Evolutionary conservation across 2,113 vertebrate genomes (phyloP).

Genomic region (Monarcha castaneiventris): DNA sequence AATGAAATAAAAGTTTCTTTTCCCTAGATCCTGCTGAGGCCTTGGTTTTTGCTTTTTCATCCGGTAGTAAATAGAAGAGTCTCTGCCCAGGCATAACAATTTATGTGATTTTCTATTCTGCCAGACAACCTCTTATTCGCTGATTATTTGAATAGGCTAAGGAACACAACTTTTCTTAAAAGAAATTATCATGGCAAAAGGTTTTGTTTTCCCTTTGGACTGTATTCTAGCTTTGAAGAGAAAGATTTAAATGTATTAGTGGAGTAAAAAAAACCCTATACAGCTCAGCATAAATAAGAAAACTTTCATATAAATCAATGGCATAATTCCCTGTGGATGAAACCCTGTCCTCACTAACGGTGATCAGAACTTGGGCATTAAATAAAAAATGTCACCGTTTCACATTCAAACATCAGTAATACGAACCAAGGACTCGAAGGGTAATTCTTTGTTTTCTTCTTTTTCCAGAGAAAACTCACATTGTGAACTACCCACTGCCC

Average conservation of each 20-base stretch:
- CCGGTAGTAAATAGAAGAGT: not conserved
- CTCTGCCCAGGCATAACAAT: not conserved
- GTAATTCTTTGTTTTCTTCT: not conserved
- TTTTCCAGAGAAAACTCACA: not conserved
- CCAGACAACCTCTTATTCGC: not conserved
- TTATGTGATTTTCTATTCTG: not conserved
- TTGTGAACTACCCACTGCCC: not conserved
- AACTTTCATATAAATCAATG: not conserved
- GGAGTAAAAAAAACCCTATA: not conserved
- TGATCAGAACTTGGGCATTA: not conserved
- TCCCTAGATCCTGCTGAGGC: not conserved
- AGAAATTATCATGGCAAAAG: not conserved
- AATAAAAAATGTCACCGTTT: not conserved
- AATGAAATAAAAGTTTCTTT: not conserved
- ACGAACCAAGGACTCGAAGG: not conserved
- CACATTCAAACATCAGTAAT: not conserved
- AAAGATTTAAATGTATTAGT: not conserved
- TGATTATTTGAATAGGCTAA: constrained; percentile 7
- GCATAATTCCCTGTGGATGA: not conserved
- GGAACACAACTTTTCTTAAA: not conserved
- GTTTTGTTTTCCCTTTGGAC: not conserved
- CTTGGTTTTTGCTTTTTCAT: not conserved
- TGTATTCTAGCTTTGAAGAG: not conserved
- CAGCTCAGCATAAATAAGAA: not conserved
- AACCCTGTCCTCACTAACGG: not conserved